phyloP scores from a whole-genome alignment of 2,113 vertebrate genomes.

The Dascyllus trimaculatus region DNA sequence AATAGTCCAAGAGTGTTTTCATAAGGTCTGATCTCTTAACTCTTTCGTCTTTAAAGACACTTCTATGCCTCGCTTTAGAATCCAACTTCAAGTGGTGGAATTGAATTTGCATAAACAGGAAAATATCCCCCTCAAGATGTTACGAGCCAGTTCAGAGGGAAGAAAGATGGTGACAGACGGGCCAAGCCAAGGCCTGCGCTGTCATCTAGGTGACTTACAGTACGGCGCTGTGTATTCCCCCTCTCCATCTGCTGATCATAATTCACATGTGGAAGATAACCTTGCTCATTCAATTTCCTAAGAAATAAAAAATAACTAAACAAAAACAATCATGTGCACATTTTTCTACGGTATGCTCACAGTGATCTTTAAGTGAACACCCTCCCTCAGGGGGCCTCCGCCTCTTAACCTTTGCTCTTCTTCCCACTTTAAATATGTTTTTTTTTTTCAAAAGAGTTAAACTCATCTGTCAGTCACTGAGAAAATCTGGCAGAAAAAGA shows the following conservation, averaged over 20 bases:
- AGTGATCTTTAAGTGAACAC: slow-evolving; percentile 55
- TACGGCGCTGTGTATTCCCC: slow-evolving; percentile 18
- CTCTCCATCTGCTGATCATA: slow-evolving; percentile 63
- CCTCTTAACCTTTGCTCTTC: slow-evolving; percentile 15
- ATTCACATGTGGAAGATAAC: slow-evolving; percentile 66
- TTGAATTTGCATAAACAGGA: slow-evolving; percentile 14
- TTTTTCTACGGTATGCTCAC: slow-evolving; percentile 69
- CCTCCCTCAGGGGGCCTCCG: slow-evolving; percentile 15
- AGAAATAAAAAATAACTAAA: slow-evolving; percentile 3
- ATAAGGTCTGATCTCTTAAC: not conserved
- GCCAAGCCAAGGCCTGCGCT: slow-evolving; percentile 30
- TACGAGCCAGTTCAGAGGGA: slow-evolving; percentile 1
- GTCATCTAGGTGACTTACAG: slow-evolving; percentile 64
- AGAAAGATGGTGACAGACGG: slow-evolving; percentile 43
- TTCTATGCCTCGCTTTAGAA: slow-evolving; percentile 7
- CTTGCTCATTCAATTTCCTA: slow-evolving; percentile 29
- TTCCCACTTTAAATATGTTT: slow-evolving; percentile 34
- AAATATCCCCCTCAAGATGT: not conserved
- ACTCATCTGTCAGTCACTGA: slow-evolving; percentile 22
- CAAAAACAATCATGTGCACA: slow-evolving; percentile 33
- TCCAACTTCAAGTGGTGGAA: slow-evolving; percentile 12
- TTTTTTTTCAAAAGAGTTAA: slow-evolving; percentile 14
- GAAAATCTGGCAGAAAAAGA: not conserved
- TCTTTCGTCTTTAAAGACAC: not conserved
- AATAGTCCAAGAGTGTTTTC: too few relatives aligned